Percentiles rank a stretch among this genome's conserved stretches.
Conservation (phyloP, 2,888 invertebrate species). For the Autographa pulchrina region DNA sequence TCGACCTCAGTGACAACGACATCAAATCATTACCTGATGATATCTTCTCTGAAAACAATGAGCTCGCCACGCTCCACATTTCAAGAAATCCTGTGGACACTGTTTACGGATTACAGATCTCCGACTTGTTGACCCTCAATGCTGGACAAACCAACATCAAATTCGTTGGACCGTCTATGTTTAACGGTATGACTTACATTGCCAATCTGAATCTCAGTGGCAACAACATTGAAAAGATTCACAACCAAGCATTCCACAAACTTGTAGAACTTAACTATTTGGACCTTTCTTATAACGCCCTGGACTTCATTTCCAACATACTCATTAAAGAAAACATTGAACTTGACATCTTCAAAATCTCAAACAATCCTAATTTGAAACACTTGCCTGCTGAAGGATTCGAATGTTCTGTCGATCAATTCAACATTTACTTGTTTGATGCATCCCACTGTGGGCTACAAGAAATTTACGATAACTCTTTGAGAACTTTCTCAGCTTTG, state of each 20-base stretch:
- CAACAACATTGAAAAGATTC: slow-evolving; percentile 92
- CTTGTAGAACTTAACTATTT: slow-evolving; percentile 92
- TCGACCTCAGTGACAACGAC: slow-evolving; percentile 92
- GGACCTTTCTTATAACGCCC: slow-evolving; percentile 93
- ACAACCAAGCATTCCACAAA: slow-evolving; percentile 91
- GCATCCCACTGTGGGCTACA: slow-evolving; percentile 93
- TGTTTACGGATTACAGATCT: slow-evolving; percentile 90
- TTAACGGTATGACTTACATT: slow-evolving; percentile 90
- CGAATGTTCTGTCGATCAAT: slow-evolving; percentile 89
- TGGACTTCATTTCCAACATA: slow-evolving; percentile 91
- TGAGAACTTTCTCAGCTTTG: slow-evolving; percentile 92
- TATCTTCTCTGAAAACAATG: slow-evolving; percentile 91
- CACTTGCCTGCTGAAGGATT: slow-evolving; percentile 92
- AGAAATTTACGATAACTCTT: slow-evolving; percentile 90
- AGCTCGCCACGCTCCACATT: slow-evolving; percentile 91
- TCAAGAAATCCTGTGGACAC: slow-evolving; percentile 92
- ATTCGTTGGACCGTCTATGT: slow-evolving; percentile 91
- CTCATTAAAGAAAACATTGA: slow-evolving; percentile 92
- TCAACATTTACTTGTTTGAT: slow-evolving; percentile 92
- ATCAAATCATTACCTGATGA: slow-evolving; percentile 90
- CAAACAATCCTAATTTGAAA: slow-evolving; percentile 91
- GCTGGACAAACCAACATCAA: slow-evolving; percentile 92
- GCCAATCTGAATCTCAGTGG: slow-evolving; percentile 92
- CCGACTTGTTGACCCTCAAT: slow-evolving; percentile 91
- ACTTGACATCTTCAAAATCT: slow-evolving; percentile 92